A percentile compares a stretch with the other conserved stretches of the same genome.
Conservation (phyloP, 2,797 vertebrate species). For the Hyperoplus lanceolatus region DNA sequence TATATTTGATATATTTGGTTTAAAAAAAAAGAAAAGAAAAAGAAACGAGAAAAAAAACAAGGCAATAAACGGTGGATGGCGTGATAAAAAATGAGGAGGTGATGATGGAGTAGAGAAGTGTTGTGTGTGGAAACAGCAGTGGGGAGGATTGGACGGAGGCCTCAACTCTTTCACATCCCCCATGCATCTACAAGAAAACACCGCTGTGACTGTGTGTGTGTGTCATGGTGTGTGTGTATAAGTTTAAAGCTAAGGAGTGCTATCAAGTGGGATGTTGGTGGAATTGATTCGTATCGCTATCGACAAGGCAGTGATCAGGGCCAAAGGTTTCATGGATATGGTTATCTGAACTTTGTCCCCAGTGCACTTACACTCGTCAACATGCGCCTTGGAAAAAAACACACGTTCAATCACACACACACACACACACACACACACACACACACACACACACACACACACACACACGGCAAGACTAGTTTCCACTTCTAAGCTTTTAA, state of each 20-base stretch:
- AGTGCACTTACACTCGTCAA: background rate
- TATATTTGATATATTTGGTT: constrained; percentile 88
- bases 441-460: constrained; percentile 1
- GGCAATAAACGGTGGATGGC: constrained; percentile 64
- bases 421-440: background rate
- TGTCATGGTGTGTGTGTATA: constrained; percentile 6
- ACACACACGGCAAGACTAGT: constrained; percentile 19
- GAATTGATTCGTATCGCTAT: constrained; percentile 51
- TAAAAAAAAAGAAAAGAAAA: constrained; percentile 65
- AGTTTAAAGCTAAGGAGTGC: constrained; percentile 45
- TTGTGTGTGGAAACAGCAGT: constrained; percentile 51
- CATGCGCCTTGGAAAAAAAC: constrained; percentile 29
- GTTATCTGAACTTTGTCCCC: constrained; percentile 54
- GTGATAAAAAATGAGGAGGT: constrained; percentile 53
- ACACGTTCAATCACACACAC: constrained; percentile 14
- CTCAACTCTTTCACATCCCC: constrained; percentile 52
- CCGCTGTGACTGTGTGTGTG: constrained; percentile 26
- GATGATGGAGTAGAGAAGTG: constrained; percentile 56
- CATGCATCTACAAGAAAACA: constrained; percentile 67
- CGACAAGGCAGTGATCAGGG: constrained; percentile 49
- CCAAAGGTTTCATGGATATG: constrained; percentile 51
- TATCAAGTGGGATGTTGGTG: constrained; percentile 43
- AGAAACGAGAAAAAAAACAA: constrained; percentile 56
- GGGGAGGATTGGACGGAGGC: constrained; percentile 59
- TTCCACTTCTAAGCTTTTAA: constrained; percentile 11